A percentile compares a stretch with the other conserved stretches of the same genome.
Evolutionary conservation across 2,113 vertebrate species (phyloP).

Genomic region (Formicarius rufipectus): DNA sequence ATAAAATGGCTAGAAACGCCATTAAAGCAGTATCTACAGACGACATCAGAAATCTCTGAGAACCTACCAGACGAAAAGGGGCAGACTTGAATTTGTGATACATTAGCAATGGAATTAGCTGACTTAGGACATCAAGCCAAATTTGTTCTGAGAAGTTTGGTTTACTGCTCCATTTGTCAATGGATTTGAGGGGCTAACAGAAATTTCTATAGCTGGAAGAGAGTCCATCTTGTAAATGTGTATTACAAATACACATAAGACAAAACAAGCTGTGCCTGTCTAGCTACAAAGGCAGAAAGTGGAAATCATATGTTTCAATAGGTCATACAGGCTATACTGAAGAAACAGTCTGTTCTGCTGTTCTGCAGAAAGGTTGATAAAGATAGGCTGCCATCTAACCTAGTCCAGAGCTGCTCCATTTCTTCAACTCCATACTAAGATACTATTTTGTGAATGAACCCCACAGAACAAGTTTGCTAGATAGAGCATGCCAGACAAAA

Average conservation of each 20-base stretch:
- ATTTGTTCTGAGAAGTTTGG: not conserved
- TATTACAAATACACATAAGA: not conserved
- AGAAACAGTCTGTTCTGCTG: not conserved
- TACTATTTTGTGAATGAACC: not conserved
- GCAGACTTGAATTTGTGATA: not conserved
- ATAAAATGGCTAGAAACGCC: not conserved
- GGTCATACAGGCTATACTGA: not conserved
- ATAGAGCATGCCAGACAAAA: not conserved
- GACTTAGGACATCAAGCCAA: not conserved
- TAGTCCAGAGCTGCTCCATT: not conserved
- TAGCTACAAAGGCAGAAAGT: not conserved
- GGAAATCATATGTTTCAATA: not conserved
- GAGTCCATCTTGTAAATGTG: not conserved
- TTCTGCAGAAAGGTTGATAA: not conserved
- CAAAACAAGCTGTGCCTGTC: not conserved
- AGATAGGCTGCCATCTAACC: not conserved
- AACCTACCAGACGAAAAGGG: not conserved
- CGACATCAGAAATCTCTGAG: not conserved
- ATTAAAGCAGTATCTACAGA: not conserved
- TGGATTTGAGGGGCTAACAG: not conserved
- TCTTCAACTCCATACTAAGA: not conserved
- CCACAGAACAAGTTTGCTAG: not conserved
- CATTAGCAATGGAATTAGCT: not conserved
- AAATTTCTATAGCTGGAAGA: not conserved
- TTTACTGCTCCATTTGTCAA: not conserved